A percentile compares a stretch with the other conserved stretches of the same genome.
Evolutionary conservation across 2,888 invertebrate species (phyloP).

Genomic region (Poecilobothrus nobilitatus): DNA sequence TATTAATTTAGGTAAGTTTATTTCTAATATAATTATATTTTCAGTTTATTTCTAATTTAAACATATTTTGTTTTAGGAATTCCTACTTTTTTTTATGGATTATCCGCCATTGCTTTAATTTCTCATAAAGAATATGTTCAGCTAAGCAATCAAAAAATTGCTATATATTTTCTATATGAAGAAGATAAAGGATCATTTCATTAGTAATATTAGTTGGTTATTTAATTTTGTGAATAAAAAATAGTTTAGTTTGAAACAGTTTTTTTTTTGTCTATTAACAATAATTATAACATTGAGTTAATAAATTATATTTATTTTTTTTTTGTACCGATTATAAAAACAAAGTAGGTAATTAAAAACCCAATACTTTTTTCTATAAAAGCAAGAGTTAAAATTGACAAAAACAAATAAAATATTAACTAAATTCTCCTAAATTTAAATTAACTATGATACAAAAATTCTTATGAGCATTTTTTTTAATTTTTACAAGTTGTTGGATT

Average conservation of each 20-base stretch:
- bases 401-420: too few species aligned
- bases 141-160: slow-evolving; percentile 45
- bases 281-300: too few species aligned
- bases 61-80: slow-evolving; percentile 54
- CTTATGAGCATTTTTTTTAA: neutral
- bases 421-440: too few species aligned
- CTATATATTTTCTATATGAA: slow-evolving; percentile 78
- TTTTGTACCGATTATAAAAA: too few species aligned
- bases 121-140: slow-evolving; percentile 68
- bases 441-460: too few species aligned
- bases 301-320: too few species aligned
- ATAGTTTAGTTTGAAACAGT: too few species aligned
- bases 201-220: neutral
- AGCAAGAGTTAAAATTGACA: too few species aligned
- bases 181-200: slow-evolving; percentile 71
- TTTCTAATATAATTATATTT: slow-evolving; percentile 12
- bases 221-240: too few species aligned
- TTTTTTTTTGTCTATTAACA: too few species aligned
- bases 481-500: slow-evolving; percentile 26
- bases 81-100: slow-evolving; percentile 83
- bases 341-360: too few species aligned
- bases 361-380: too few species aligned
- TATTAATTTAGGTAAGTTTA: slow-evolving; percentile 70
- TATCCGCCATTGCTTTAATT: slow-evolving; percentile 75
- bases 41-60: slow-evolving; percentile 12